Base-by-base conservation (phyloP, 2,797 vertebrate species). In the Artibeus jamaicensis region DNA sequence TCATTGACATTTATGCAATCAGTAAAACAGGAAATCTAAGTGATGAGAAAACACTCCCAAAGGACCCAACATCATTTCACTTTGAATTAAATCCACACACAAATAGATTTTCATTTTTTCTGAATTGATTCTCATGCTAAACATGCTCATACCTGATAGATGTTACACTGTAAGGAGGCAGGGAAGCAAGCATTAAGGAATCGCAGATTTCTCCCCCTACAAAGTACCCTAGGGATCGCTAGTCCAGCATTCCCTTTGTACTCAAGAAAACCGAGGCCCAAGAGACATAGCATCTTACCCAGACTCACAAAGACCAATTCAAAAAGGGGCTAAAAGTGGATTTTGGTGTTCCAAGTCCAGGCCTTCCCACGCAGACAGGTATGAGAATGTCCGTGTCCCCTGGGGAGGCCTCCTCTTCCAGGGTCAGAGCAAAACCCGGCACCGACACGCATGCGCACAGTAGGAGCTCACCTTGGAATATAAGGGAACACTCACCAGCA, bases 81-180 rank as follows among this genome's bases (percentile, higher is more conserved):
- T 93, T 77, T 90, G 50, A 93, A 89, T 86, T 81, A 78, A 68
- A 89, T n/a, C 82, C 15, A 81, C 11, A 79, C 34, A 82, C 57
- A 94, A 21, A 67, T 14, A 29, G 2, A 59, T 70, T 67, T 67
- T 82, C 53, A 29, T 78, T 62, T 90, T 94, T 84, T n/a, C 77
- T 67, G 65, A 96, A 91, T 26, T 78, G 89, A 89, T 84, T 95
- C 74, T 95, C 83, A 91, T 4, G 50, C 39, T 89, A 70, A 93
- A 79, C 11, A 39, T 93, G 62, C 21, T 93, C 44, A 76, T 42
- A 44, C n/a, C 3, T 48, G 53, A 65, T 73, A 59, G 0, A 11
- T 44, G 71, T 7, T 14, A 76, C 16, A 94, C 22, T 65, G 22
- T 57, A 81, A 59, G 32, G n/a, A 91, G 42, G 65, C 39, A 89